Evolutionary conservation across 2,113 vertebrate species (phyloP), one percentile per base, ranked within the genome.

Genomic region (Pseudorectes ferrugineus): DNA sequence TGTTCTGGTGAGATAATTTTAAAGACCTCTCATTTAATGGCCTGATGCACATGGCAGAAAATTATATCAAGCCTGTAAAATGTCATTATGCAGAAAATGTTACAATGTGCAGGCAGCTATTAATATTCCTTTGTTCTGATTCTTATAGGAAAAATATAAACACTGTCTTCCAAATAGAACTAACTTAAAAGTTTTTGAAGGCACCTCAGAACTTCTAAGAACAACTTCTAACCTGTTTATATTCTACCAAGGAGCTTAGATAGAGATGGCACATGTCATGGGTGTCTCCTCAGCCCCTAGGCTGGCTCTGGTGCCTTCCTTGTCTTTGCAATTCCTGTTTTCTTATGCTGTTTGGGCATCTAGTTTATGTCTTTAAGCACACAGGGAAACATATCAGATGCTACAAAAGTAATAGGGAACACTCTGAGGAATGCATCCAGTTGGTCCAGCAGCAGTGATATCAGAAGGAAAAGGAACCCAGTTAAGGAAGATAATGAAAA

Each of bases 21-120:
- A 81, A 93, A 96, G 96, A 92, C 87, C 89, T 94, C 80, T 97
- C 86, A 83, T 92, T 84, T 95, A 89, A 96, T 55, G 96, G 81
- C 89, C 84, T 88, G 61, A 77, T 82, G 70, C 67, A 90, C 78
- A 94, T 40, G 82, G 72, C 45, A 91, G 93, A 95, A 96, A 96
- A 94, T 49, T 67, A 58, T 71, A 88, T 87, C 85, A 93, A 95
- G 80, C 61, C 73, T 78, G 42, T 66, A 88, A 40, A 76, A 80
- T 78, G 65, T 79, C 73, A 74, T 81, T 78, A 77, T 73, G 63
- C 51, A 88, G 89, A 91, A 93, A 91, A 91, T 20, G 36, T 89
- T 94, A 77, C 54, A 88, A 62, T 92, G 51, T 92, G 76, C 87
- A 95, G 75, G 78, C 71, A 96, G 75, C 49, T 87, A 90, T 38